Percentiles rank a stretch among this genome's conserved stretches.
phyloP scores from a whole-genome alignment of 2,888 invertebrate genomes.

The Orthonychiurus folsomi region DNA sequence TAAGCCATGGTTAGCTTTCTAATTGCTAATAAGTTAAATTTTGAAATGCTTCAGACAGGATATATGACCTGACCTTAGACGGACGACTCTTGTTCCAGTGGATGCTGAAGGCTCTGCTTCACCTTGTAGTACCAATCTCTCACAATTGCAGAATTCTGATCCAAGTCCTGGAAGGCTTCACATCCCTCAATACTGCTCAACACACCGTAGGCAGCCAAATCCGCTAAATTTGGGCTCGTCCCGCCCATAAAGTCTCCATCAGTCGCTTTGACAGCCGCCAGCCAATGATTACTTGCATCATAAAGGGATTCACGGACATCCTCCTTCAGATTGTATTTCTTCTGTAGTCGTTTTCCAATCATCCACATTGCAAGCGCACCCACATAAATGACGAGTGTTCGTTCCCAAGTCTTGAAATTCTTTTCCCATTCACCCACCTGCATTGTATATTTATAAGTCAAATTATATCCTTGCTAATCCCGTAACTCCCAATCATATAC shows the following conservation, averaged over 20 bases:
- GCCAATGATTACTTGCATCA: conserved; percentile 77
- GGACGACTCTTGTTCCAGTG: background rate
- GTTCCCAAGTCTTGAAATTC: conserved; percentile 77
- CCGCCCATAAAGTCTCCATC: conserved; percentile 76
- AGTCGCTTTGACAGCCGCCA: conserved; percentile 57
- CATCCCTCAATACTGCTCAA: conserved; percentile 90
- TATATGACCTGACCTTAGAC: no score
- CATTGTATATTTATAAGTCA: conserved; percentile 16
- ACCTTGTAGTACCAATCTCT: conserved; percentile 29
- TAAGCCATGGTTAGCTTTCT: no score
- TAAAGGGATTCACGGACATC: conserved; percentile 84
- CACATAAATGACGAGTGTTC: conserved; percentile 75
- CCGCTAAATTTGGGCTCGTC: conserved; percentile 73
- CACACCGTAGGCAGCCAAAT: conserved; percentile 83
- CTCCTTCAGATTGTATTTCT: conserved; percentile 69
- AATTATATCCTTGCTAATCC: background rate
- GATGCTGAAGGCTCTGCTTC: conserved; percentile 10
- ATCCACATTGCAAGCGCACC: conserved; percentile 91
- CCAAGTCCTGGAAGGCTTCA: conserved; percentile 71
- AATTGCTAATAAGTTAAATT: background rate
- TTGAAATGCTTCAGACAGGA: no score
- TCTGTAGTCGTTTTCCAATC: conserved; percentile 78
- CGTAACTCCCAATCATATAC: background rate
- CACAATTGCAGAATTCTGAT: conserved; percentile 61
- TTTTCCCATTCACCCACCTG: conserved; percentile 82